Conservation (phyloP, 2,113 vertebrate genomes). For the Gulo gulo region DNA sequence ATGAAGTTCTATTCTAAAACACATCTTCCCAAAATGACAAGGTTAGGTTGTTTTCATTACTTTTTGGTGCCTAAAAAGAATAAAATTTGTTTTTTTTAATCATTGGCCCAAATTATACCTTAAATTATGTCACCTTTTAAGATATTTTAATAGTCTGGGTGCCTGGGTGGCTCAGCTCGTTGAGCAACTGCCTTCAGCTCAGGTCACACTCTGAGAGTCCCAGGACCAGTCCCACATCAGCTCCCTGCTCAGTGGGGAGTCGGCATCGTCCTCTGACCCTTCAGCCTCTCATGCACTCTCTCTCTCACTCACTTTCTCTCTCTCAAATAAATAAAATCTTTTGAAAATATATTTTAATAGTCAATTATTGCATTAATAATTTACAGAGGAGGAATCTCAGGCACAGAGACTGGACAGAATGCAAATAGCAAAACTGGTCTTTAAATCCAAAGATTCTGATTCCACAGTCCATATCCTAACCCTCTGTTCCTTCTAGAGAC, state of each 20-base stretch:
- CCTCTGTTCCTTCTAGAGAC: not conserved
- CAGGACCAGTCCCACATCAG: no score
- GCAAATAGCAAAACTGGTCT: not conserved
- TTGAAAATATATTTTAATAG: not conserved
- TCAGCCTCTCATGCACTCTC: no score
- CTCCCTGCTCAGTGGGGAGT: no score
- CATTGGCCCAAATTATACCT: not conserved
- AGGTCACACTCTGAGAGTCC: no score
- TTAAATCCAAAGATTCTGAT: not conserved
- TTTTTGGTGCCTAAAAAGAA: not conserved
- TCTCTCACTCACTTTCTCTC: no score
- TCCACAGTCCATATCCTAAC: not conserved
- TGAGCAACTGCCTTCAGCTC: no score
- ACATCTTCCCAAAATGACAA: not conserved
- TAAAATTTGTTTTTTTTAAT: not conserved
- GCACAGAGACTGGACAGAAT: not conserved
- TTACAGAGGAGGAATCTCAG: not conserved
- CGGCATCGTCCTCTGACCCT: no score
- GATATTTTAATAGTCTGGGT: not conserved
- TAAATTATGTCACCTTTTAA: not conserved
- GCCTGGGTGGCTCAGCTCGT: no score
- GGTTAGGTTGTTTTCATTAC: not conserved
- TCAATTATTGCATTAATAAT: not conserved
- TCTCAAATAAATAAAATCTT: no score
- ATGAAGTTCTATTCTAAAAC: constrained; percentile 33